Evolutionary conservation across 2,888 invertebrate genomes (phyloP).

Genomic region (Drosophila subquinaria): DNA sequence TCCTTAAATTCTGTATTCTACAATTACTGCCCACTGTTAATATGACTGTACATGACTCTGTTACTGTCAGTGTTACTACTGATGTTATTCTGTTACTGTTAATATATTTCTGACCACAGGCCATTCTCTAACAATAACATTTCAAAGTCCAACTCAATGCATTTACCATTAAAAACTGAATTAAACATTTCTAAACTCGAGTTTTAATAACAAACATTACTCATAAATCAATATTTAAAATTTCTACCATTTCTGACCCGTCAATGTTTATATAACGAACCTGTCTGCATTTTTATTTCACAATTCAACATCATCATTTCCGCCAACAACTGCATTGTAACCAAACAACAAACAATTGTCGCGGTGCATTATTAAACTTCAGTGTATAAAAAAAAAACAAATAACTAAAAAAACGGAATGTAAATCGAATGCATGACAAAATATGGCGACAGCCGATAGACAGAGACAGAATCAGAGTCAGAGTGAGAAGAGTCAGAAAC

Average conservation of each 20-base stretch:
- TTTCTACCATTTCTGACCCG: constrained; percentile 1
- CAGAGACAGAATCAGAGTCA: constrained; percentile 9
- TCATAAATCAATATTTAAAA: constrained; percentile 8
- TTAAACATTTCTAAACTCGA: background rate
- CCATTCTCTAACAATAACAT: background rate
- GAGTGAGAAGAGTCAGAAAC: constrained; percentile 16
- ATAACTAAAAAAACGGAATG: constrained; percentile 33
- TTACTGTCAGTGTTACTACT: too few species aligned
- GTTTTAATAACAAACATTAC: background rate
- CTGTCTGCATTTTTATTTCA: constrained; percentile 14
- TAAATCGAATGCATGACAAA: constrained; percentile 62
- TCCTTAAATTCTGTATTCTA: too few species aligned
- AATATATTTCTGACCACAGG: background rate
- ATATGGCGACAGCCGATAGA: constrained; percentile 51
- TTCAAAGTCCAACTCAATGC: too few species aligned
- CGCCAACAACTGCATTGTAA: constrained; percentile 25
- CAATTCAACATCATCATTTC: constrained; percentile 34
- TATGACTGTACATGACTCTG: background rate
- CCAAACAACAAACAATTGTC: constrained; percentile 53
- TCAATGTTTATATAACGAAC: constrained; percentile 3
- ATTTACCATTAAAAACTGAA: background rate
- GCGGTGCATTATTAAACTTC: constrained; percentile 59
- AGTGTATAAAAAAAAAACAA: constrained; percentile 17
- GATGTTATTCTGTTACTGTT: background rate
- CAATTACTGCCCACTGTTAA: background rate